Evolutionary conservation across 2,888 invertebrate genomes (phyloP), one percentile per base, ranked within the genome.

Genomic region (Tetheella fluctuosa): DNA sequence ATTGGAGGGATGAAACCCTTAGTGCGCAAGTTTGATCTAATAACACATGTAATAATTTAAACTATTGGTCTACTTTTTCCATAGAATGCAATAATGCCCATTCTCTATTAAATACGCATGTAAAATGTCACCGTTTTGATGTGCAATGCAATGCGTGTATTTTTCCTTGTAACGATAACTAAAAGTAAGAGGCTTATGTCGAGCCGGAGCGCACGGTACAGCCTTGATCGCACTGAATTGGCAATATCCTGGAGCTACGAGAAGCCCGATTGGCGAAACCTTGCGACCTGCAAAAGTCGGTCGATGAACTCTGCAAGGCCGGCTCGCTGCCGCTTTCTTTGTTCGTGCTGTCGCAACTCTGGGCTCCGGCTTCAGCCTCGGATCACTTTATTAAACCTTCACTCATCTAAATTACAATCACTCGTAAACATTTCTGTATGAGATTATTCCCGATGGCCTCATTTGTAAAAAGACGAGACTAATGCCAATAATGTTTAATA

Each of bases 181-280:
- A 87, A 91, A 91, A 91, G 91, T 91, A 91, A 91, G 85, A 90
- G 90, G 89, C 81, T 80, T 72, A 74, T 76, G 55, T 68, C 79
- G 64, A 66, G 72, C 72, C 71, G 64, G 74, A 76, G 79, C 76
- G 84, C 84, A 79, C 79, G 74, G 78, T 68, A 79, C 85, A 91
- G 90, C 91, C 92, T 92, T 92, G 92, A 90, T 89, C 86, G 88
- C 83, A 74, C 82, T 86, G 88, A 90, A 91, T 93, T 93, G 91
- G 90, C 91, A 93, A 92, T 92, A 92, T 92, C 92, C 92, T 92
- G 91, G 91, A 91, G 91, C 85, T 78, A 83, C 83, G 89, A 89
- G 91, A 90, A 90, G 90, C 89, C 88, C 88, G 91, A 87, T 88
- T 92, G 92, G 92, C 90, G 90, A 92, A 93, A 93, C 92, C 92